phyloP scores from a whole-genome alignment of 2,113 vertebrate genomes.

The Boleophthalmus pectinirostris region DNA sequence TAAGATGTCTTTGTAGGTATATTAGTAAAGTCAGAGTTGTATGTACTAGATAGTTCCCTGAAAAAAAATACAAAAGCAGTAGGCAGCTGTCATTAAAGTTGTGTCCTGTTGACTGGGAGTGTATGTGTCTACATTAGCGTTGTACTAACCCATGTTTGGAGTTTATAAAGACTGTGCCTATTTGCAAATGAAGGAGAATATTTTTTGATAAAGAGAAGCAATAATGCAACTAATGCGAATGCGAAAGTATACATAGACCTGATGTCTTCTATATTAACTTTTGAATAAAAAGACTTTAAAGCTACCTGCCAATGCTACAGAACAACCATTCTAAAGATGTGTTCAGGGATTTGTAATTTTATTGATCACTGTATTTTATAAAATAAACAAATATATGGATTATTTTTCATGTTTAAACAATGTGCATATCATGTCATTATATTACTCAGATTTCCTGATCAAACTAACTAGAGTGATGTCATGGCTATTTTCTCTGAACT shows the following conservation, averaged over 20 bases:
- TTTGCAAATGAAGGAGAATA: slow-evolving; percentile 30
- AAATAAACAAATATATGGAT: not conserved
- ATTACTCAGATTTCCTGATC: not conserved
- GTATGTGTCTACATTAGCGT: slow-evolving; percentile 41
- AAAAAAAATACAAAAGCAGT: slow-evolving; percentile 37
- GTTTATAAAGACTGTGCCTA: slow-evolving; percentile 64
- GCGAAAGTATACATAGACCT: slow-evolving; percentile 37
- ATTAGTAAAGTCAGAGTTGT: slow-evolving; percentile 54
- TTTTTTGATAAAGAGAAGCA: slow-evolving; percentile 62
- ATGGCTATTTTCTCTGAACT: not conserved
- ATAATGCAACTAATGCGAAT: slow-evolving; percentile 68
- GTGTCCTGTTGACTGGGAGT: slow-evolving; percentile 20
- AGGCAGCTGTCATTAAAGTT: slow-evolving; percentile 60
- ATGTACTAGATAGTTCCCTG: slow-evolving; percentile 42
- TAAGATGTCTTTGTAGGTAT: slow-evolving; percentile 65
- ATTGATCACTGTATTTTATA: slow-evolving; percentile 8
- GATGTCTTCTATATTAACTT: slow-evolving; percentile 39
- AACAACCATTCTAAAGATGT: slow-evolving; percentile 8
- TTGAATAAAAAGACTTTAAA: not conserved
- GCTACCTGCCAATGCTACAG: slow-evolving; percentile 14
- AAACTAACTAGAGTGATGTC: not conserved
- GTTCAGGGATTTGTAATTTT: slow-evolving; percentile 3
- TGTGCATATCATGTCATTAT: not conserved
- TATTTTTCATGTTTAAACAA: not conserved
- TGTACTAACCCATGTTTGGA: slow-evolving; percentile 41